Base-by-base conservation (phyloP, 2,797 vertebrate genomes). In the Scolopax bukidnonensis region DNA sequence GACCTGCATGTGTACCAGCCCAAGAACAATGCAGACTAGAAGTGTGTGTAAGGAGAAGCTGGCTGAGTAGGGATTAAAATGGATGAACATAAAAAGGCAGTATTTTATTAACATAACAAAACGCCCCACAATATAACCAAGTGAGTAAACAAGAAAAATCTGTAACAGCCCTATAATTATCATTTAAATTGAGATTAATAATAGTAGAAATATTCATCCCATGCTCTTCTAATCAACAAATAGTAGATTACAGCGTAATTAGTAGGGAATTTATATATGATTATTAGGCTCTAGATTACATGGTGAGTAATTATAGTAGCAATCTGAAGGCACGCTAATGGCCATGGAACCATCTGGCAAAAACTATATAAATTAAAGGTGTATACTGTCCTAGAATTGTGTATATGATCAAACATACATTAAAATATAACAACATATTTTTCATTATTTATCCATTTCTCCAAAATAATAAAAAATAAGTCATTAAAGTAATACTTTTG, bases 191-290 rank as follows among this genome's bases (percentile, higher is more conserved):
- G 70, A 89, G 77, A 91, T 70, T 84, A 84, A 95, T 93, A 88
- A 94, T 92, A 79, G 79, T 27, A 94, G 60, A 73, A 94, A 90
- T 78, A 91, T 41, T 67, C 75, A 76, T 89, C 54, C 63, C 82
- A 74, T 50, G 78, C 36, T 87, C 68, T 95, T 91, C 90, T 95
- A 90, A 95, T 95, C 89, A 90, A 93, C 74, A 93, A 96, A 95
- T 67, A 69, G 85, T 76, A 91, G 89, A 96, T 96, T 96, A 95
- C 14, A 86, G 83, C 82, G 65, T 95, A 90, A 95, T 96, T 93
- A 96, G 89, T 64, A 77, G 36, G 33, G 91, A 93, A 92, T 90
- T 90, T 94, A 81, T 87, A 65, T 64, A 67, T 68, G 53, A 90
- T 77, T 93, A 94, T 95, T 94, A 77, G 45, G 48, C 38, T 80